Conservation (phyloP, 1,140 invertebrate species). For the Drosophila gunungcola region DNA sequence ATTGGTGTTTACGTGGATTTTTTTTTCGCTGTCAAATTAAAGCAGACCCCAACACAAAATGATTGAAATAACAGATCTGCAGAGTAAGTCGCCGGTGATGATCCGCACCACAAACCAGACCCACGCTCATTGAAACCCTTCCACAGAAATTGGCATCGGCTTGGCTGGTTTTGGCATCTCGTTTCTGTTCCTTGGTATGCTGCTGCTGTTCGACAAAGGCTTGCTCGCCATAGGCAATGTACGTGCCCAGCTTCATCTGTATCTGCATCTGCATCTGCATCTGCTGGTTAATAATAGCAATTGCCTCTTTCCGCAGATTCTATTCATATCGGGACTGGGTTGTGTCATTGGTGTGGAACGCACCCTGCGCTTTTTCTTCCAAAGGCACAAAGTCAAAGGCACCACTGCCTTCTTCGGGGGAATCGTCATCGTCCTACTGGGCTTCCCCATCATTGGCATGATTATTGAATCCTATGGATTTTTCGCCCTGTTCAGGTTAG, state of each 20-base stretch:
- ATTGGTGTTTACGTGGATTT: slow-evolving; percentile 70
- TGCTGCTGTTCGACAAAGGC: slow-evolving; percentile 99
- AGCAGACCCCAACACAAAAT: slow-evolving; percentile 83
- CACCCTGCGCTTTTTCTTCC: slow-evolving; percentile 99
- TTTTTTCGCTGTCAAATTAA: slow-evolving; percentile 21
- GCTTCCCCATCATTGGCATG: slow-evolving; percentile 98
- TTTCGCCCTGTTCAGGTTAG: slow-evolving; percentile 91
- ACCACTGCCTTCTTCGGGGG: slow-evolving; percentile 97
- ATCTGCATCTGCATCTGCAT: no score
- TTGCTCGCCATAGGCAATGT: slow-evolving; percentile 99
- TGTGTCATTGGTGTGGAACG: slow-evolving; percentile 98
- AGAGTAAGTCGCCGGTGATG: slow-evolving; percentile 86
- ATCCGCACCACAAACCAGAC: not conserved
- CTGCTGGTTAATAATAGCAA: slow-evolving; percentile 4
- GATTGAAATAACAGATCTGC: slow-evolving; percentile 90
- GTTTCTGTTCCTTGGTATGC: slow-evolving; percentile 97
- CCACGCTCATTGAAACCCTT: slow-evolving; percentile 26
- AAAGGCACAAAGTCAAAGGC: slow-evolving; percentile 97
- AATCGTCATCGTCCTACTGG: slow-evolving; percentile 96
- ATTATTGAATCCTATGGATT: slow-evolving; percentile 97
- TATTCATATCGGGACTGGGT: slow-evolving; percentile 97
- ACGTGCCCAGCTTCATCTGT: slow-evolving; percentile 43
- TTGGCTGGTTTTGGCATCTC: slow-evolving; percentile 97
- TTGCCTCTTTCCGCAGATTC: slow-evolving; percentile 61
- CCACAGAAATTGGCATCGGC: slow-evolving; percentile 98